Conservation (phyloP, 2,797 vertebrate genomes). For the Aselliscus stoliczkanus region DNA sequence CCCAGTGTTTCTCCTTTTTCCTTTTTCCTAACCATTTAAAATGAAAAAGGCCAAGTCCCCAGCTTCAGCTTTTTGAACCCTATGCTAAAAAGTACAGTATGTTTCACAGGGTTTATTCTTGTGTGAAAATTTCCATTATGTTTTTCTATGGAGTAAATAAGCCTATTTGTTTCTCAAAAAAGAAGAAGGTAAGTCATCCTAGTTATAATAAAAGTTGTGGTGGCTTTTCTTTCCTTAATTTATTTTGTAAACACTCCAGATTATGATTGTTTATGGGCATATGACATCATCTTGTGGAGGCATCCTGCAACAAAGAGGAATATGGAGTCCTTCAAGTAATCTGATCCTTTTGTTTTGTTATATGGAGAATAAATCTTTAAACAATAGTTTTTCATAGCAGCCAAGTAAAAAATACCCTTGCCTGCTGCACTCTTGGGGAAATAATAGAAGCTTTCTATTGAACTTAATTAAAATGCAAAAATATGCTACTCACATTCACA, state of each 20-base stretch:
- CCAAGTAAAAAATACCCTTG: slow-evolving; percentile 19
- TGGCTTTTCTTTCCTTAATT: slow-evolving; percentile 22
- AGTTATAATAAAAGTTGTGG: slow-evolving; percentile 17
- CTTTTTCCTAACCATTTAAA: background rate
- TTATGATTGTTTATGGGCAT: slow-evolving; percentile 34
- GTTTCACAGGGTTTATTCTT: background rate
- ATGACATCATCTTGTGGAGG: background rate
- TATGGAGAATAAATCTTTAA: slow-evolving; percentile 35
- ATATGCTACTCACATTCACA: background rate
- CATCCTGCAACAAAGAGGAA: background rate
- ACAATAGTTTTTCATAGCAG: slow-evolving; percentile 41
- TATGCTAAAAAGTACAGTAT: background rate
- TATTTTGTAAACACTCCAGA: slow-evolving; percentile 27
- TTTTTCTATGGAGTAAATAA: slow-evolving; percentile 51
- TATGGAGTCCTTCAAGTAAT: slow-evolving; percentile 26
- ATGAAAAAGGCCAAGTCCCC: background rate
- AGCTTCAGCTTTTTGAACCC: background rate
- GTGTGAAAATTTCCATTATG: background rate
- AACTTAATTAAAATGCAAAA: slow-evolving; percentile 47
- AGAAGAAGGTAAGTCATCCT: slow-evolving; percentile 3
- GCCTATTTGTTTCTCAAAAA: slow-evolving; percentile 19
- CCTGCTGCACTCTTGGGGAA: background rate
- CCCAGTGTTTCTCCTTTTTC: background rate
- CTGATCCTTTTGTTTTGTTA: slow-evolving; percentile 35
- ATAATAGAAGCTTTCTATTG: slow-evolving; percentile 16